Evolutionary conservation across 2,113 vertebrate genomes (phyloP).

Genomic region (Triplophysa siluroides): DNA sequence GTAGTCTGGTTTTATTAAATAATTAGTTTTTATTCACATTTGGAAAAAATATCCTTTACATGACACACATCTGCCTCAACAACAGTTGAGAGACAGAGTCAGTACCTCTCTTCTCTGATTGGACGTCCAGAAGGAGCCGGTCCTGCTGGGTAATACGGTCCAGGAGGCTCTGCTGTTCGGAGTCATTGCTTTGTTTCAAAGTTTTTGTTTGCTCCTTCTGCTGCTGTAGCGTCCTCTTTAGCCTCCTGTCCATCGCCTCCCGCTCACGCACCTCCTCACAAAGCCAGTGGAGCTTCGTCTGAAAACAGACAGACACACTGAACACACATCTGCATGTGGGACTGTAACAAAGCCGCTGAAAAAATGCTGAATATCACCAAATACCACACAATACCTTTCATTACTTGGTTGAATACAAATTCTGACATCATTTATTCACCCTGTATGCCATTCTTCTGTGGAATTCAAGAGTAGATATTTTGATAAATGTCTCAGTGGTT

Average conservation of each 20-base stretch:
- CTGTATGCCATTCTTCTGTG: too few relatives aligned
- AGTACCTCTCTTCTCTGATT: conserved; percentile 85
- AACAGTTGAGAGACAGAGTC: background rate
- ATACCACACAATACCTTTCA: too few relatives aligned
- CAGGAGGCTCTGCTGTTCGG: conserved; percentile 77
- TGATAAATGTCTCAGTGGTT: too few relatives aligned
- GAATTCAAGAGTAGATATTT: too few relatives aligned
- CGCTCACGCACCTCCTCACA: conserved; percentile 87
- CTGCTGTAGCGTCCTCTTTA: conserved; percentile 75
- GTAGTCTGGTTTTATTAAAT: too few relatives aligned
- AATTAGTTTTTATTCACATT: too few relatives aligned
- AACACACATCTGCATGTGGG: background rate
- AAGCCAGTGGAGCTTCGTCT: conserved; percentile 81
- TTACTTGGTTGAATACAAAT: too few relatives aligned
- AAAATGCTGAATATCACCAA: too few relatives aligned
- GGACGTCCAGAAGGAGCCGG: conserved; percentile 79
- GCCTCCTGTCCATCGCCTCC: conserved; percentile 75
- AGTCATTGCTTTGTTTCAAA: conserved; percentile 75
- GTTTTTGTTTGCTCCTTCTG: conserved; percentile 81
- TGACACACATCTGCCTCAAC: background rate
- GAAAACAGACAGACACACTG: background rate
- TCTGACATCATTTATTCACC: too few relatives aligned
- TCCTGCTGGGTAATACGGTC: conserved; percentile 84
- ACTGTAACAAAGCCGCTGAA: background rate
- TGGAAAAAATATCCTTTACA: background rate